These are phyloP conservation scores for Pituophis catenifer DNA, from an alignment of 2,113 vertebrate genomes.

Conservation along the genomic window DNA sequence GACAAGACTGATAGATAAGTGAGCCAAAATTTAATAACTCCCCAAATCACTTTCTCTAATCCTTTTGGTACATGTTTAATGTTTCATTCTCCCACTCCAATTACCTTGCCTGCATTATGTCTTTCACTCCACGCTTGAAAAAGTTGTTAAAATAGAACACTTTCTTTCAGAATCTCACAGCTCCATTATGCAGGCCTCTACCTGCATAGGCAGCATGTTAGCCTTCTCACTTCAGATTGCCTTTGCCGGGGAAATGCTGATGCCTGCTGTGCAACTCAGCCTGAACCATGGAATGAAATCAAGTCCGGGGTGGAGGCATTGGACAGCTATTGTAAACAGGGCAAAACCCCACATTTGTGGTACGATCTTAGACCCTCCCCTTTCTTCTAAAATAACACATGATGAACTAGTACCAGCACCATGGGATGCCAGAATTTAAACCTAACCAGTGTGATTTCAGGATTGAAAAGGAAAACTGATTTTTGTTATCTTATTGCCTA, in stretches of 20 bases:
- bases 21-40: slow-evolving; percentile 69
- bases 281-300: slow-evolving; percentile 75
- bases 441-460: neutral
- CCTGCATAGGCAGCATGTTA: slow-evolving; percentile 86
- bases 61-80: slow-evolving; percentile 73
- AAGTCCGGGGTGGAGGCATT: slow-evolving; percentile 67
- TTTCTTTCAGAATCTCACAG: slow-evolving; percentile 69
- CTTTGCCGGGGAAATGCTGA: slow-evolving; percentile 79
- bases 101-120: slow-evolving; percentile 83
- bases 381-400: neutral
- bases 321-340: slow-evolving; percentile 61
- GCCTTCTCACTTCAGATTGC: slow-evolving; percentile 97
- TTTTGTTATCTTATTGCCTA: neutral
- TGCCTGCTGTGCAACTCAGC: slow-evolving; percentile 72
- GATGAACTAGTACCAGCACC: neutral
- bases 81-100: slow-evolving; percentile 80
- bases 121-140: slow-evolving; percentile 74
- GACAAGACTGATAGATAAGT: slow-evolving; percentile 60
- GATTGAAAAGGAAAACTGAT: neutral
- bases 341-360: neutral
- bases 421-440: neutral
- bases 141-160: slow-evolving; percentile 91
- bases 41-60: slow-evolving; percentile 68
- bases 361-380: neutral
- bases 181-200: slow-evolving; percentile 94